These are phyloP conservation scores for Cerastis leucographa DNA, from an alignment of 2,888 invertebrate genomes.

Conservation along the genomic window DNA sequence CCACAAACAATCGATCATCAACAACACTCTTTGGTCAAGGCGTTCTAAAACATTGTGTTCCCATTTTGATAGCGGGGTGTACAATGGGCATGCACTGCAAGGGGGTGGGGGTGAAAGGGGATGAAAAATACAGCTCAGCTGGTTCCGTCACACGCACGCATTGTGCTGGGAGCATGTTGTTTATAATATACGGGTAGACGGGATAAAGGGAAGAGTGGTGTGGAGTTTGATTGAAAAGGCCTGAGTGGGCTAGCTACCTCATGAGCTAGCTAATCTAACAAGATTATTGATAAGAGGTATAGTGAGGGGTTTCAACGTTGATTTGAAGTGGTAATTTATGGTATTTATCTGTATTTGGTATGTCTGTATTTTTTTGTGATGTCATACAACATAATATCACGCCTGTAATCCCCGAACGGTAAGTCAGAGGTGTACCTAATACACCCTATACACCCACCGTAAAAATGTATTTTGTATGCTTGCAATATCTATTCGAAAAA, in stretches of 20 bases:
- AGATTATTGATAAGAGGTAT: not conserved
- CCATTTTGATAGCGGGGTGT: constrained; percentile 34
- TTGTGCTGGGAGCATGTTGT: constrained; percentile 22
- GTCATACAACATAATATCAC: too few species aligned
- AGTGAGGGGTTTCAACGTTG: too few species aligned
- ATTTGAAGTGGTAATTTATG: not conserved
- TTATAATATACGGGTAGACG: constrained; percentile 7
- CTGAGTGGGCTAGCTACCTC: not conserved
- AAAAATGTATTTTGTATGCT: too few species aligned
- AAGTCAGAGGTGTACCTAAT: too few species aligned
- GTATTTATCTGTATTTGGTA: too few species aligned
- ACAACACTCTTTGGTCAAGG: constrained; percentile 28
- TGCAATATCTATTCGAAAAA: too few species aligned
- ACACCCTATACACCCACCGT: too few species aligned
- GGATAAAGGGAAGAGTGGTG: not conserved
- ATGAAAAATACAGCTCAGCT: constrained; percentile 66
- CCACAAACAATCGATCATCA: constrained; percentile 1
- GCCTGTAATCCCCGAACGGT: too few species aligned
- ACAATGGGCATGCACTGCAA: constrained; percentile 12
- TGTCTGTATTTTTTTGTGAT: too few species aligned
- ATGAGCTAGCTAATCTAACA: not conserved
- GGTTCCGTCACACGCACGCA: constrained; percentile 61
- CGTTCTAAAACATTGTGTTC: constrained; percentile 45
- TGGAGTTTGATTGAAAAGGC: not conserved
- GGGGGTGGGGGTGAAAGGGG: constrained; percentile 32